Evolutionary conservation across 2,113 vertebrate species (phyloP).

Genomic region (Falcunculus frontatus): DNA sequence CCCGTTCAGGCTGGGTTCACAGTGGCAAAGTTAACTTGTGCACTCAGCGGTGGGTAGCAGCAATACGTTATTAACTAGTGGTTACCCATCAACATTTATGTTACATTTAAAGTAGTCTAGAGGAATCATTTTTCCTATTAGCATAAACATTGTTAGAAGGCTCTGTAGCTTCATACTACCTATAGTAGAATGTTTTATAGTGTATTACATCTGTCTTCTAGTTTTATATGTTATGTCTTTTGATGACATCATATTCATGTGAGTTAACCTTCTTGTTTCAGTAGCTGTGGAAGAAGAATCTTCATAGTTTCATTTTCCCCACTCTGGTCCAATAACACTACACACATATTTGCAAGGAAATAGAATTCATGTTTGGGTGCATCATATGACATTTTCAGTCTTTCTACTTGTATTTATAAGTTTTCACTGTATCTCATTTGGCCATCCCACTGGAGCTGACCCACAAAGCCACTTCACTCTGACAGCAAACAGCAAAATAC

Average conservation of each 20-base stretch:
- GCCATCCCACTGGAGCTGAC: neutral
- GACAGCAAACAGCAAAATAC: neutral
- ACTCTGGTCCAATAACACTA: neutral
- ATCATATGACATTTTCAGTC: neutral
- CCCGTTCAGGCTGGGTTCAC: neutral
- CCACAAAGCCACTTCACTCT: neutral
- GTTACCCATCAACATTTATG: neutral
- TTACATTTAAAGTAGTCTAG: neutral
- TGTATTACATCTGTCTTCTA: neutral
- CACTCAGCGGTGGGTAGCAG: neutral
- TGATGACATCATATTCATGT: neutral
- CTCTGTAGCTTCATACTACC: neutral
- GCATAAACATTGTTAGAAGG: neutral
- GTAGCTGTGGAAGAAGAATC: neutral
- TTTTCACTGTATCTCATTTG: neutral
- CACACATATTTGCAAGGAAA: neutral
- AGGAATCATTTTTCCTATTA: neutral
- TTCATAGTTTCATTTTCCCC: neutral
- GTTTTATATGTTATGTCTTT: neutral
- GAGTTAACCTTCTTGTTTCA: neutral
- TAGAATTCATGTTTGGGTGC: neutral
- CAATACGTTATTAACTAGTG: neutral
- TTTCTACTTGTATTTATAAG: neutral
- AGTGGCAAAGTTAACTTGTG: neutral
- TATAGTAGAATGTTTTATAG: neutral